phyloP scores from a whole-genome alignment of 1,140 invertebrate genomes.

The Dinoponera quadriceps region DNA sequence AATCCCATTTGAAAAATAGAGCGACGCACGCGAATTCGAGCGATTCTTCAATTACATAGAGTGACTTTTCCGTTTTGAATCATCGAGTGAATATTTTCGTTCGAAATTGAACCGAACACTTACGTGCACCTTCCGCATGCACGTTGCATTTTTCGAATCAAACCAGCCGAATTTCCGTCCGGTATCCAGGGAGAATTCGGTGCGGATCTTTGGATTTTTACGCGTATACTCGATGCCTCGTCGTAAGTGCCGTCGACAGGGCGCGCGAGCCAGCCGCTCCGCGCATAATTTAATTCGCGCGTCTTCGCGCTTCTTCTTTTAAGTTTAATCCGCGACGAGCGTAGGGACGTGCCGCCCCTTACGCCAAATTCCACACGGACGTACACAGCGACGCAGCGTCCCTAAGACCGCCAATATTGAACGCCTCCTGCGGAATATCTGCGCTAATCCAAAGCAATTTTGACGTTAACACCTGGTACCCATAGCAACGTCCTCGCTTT shows the following conservation, averaged over 20 bases:
- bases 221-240: neutral
- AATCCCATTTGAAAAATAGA: no score
- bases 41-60: no score
- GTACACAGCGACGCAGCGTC: conserved; percentile 37
- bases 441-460: conserved; percentile 60
- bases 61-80: no score
- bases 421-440: conserved; percentile 56
- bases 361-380: conserved; percentile 57
- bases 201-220: no score
- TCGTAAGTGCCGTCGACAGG: neutral
- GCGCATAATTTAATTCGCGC: conserved; percentile 71
- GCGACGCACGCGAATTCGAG: no score
- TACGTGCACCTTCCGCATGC: no score
- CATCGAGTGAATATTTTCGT: no score
- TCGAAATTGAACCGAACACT: no score
- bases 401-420: conserved; percentile 62
- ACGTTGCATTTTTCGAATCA: no score
- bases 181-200: no score
- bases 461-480: conserved; percentile 61
- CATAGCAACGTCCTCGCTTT: conserved; percentile 46
- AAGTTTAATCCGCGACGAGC: conserved; percentile 54
- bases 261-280: conserved; percentile 6
- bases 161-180: no score
- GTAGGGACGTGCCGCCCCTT: conserved; percentile 50
- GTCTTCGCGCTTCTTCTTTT: conserved; percentile 54